Evolutionary conservation across 1,140 invertebrate species (phyloP).

Genomic region (Aphelenchoides avenae): DNA sequence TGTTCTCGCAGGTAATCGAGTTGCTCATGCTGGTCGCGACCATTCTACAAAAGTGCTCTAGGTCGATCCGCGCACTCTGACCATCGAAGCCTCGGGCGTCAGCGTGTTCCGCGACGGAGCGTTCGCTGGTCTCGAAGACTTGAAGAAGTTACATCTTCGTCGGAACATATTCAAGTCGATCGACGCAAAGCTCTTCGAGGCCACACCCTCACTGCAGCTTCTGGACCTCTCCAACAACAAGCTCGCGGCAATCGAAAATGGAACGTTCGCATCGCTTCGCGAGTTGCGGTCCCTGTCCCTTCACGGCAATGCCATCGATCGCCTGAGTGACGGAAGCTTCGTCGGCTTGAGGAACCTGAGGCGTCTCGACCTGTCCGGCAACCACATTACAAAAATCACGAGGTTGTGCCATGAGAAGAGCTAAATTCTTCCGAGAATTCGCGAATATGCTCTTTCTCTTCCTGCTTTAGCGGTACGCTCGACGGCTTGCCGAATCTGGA

Average conservation of each 20-base stretch:
- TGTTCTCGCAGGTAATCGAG: conserved; percentile 22
- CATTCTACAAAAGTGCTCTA: conserved; percentile 16
- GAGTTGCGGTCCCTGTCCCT: conserved; percentile 35
- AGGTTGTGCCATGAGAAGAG: not conserved
- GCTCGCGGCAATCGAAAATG: conserved; percentile 37
- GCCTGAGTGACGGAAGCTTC: conserved; percentile 43
- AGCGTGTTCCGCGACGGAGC: conserved; percentile 34
- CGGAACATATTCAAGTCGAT: conserved; percentile 37
- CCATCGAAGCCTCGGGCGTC: conserved; percentile 23
- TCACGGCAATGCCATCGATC: conserved; percentile 30
- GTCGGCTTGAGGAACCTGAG: conserved; percentile 37
- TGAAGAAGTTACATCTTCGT: conserved; percentile 22
- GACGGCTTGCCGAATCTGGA: conserved; percentile 40
- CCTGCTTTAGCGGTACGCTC: conserved; percentile 40
- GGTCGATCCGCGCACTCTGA: conserved; percentile 25
- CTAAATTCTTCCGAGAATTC: not conserved
- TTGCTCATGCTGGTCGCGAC: not conserved
- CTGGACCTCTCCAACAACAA: conserved; percentile 37
- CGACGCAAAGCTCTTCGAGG: conserved; percentile 21
- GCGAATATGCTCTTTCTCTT: conserved; percentile 3
- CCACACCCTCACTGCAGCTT: conserved; percentile 7
- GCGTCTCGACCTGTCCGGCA: conserved; percentile 29
- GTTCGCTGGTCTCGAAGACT: conserved; percentile 26
- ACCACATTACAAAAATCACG: conserved; percentile 16
- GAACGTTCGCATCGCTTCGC: conserved; percentile 30